Conservation (phyloP, 2,797 vertebrate species). For the Cossypha caffra region DNA sequence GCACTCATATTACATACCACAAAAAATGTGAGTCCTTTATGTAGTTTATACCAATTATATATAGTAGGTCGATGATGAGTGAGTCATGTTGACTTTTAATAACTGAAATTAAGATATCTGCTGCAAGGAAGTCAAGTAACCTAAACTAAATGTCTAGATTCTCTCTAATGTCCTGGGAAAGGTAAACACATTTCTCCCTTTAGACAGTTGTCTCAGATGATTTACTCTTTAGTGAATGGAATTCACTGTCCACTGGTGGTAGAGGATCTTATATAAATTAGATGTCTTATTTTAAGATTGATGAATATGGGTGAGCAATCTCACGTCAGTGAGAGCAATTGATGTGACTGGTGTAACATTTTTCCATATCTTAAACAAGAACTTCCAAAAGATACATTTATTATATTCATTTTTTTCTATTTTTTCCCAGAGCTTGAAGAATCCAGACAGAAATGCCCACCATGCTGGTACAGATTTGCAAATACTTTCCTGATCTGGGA, state of each 20-base stretch:
- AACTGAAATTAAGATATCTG: not conserved
- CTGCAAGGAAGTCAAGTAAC: not conserved
- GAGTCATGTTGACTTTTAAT: not conserved
- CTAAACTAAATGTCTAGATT: not conserved
- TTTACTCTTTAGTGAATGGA: not conserved
- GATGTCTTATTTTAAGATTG: not conserved
- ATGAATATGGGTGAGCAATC: not conserved
- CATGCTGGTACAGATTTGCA: conserved; percentile 92
- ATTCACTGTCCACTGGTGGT: not conserved
- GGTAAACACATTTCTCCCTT: not conserved
- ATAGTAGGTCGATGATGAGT: not conserved
- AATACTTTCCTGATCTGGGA: conserved; percentile 94
- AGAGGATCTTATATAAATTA: not conserved
- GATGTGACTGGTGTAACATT: not conserved
- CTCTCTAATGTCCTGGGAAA: not conserved
- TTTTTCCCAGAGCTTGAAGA: conserved; percentile 88
- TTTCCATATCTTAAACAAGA: not conserved
- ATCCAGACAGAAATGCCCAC: conserved; percentile 90
- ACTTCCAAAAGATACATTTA: not conserved
- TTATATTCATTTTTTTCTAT: not conserved
- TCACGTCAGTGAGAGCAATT: not conserved
- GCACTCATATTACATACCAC: not conserved
- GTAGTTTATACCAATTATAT: not conserved
- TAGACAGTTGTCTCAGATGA: not conserved
- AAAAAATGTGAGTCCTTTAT: not conserved